Base-by-base conservation (phyloP, 64 coral and sea anemone genomes). In the Hydrozoanthus tunicans region DNA sequence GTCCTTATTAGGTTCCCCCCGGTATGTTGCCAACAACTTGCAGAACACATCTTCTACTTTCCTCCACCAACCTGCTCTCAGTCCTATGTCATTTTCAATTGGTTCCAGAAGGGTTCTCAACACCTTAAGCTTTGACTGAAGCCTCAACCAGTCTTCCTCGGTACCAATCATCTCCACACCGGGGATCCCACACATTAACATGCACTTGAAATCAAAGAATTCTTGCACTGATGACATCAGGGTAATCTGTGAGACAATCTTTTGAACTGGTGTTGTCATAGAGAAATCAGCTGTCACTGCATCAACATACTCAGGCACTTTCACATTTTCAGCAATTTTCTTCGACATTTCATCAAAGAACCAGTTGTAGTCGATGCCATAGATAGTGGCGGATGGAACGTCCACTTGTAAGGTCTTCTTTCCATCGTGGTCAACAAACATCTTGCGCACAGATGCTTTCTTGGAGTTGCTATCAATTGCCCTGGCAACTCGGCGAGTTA, bases 181-280 rank as follows among this genome's bases (percentile, higher is more conserved):
- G 8, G 94, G 94, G 3, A 96, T 96, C 53, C 91, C 94, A 93
- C 94, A 96, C 1, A 9, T 6, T 4, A 9, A 9, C 61, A 51
- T 23, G 0, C 80, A 53, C 1, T 24, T 52, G 70, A 10, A 93
- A 6, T 80, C 0, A 43, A 96, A 96, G 81, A 77, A 96, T 8
- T 93, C 75, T 25, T 93, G 88, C 0, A 96, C 56, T 9, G 94
- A 96, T 7, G 89, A 81, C 89, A 96, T 96, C 59, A 96, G 10
- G 7, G 94, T 93, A 9, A 96, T 75, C 76, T 96, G 94, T n/a
- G 94, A 96, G n/a, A 96, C 94, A 14, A 96, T 91, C 78, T 84
- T 90, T 58, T 85, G 91, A 7, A 96, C 94, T 55, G 88, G 17
- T 3, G 95, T 78, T 5, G 95, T 91, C 17, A 78, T 73, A 3